Base-by-base conservation (phyloP, 2,797 vertebrate genomes). In the Cossypha dichroa region DNA sequence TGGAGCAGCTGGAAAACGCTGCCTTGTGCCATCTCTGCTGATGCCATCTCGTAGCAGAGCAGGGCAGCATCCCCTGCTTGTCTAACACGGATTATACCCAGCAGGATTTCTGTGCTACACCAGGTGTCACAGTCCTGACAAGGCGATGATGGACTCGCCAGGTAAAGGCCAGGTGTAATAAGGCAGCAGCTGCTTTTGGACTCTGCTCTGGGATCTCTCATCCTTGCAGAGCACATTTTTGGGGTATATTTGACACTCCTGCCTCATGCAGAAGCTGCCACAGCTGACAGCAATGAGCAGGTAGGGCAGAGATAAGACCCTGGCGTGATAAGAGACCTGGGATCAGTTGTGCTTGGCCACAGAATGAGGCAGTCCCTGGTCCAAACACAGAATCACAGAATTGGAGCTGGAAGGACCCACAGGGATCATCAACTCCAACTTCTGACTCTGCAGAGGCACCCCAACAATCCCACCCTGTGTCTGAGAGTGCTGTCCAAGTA, bases 51-150 rank as follows among this genome's bases (percentile, higher is more conserved):
- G 5, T 10, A 68, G 85, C 91, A 72, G 92, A 93, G 96, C 96
- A 90, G 89, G 90, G 60, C 96, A 96, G 93, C 97, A 92, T 84
- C 60, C 70, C 90, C 80, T 78, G 95, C 96, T 77, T 80, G 93
- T 78, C 84, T 83, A 40, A 90, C 94, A 69, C 58, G 29, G 72
- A 67, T 70, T 80, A 29, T 25, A 38, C 73, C 94, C 67, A 3
- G 85, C 79, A 86, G 93, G 82, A 51, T 80, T 83, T 33, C 70
- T 13, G 54, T 3, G 58, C 78, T 15, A 19, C 83, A 43, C 31
- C 1, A 12, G 5, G 63, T 23, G 83, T 67, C 82, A 77, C 54
- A 13, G 45, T 6, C 70, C 54, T 5, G 51, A 83, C 94, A 64
- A 77, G 5, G 15, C 4, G 66, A 43, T 79, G 95, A 91, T 22